Base-by-base conservation (phyloP, 2,888 invertebrate species). In the Cosmorhoe ocellata region DNA sequence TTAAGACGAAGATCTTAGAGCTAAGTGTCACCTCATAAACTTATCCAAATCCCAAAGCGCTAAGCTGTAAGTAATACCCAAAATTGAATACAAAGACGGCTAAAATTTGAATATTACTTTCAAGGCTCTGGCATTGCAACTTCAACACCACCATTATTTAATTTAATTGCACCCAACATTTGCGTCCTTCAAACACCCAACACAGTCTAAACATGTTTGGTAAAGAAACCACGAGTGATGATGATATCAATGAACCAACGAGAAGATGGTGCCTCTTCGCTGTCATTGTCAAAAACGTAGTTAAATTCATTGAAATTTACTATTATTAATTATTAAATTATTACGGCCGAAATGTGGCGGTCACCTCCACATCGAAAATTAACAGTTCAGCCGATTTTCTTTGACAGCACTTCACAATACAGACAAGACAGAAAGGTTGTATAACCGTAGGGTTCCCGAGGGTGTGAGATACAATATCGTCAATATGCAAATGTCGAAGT, bases 401-500 rank as follows among this genome's bases (percentile, higher is more conserved):
- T 24, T 38, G 38, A 46, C 38, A 46, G 27, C 31, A 10, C 18
- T 18, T 18, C 18, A 18, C 22, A 24, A 46, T 38, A 42, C 37
- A 45, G 24, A 38, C 49, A 38, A 51, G 40, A 44, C 34, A 24
- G 14, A 30, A 41, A 31, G 36, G 30, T 11, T 34, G 14, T 40
- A 42, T 27, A 39, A 39, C 46, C 37, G 26, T 13, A 32, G 31
- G 22, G n/a, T 11, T 36, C 61, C 36, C 58, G 13, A 41, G 58
- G 54, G 61, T 55, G 56, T 47, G 46, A 52, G 50, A 61, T 47
- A 58, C 56, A 59, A 58, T 58, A 59, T 62, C 58, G 56, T 57
- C 63, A 60, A 60, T 63, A 63, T 63, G 58, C 58, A 60, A 63
- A 63, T 63, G 42, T 37, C 32, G 31, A 59, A 61, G 64, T 58